Percentiles rank a stretch among this genome's conserved stretches.
phyloP scores from a whole-genome alignment of 1,140 invertebrate genomes.

The Antheraea mylitta region DNA sequence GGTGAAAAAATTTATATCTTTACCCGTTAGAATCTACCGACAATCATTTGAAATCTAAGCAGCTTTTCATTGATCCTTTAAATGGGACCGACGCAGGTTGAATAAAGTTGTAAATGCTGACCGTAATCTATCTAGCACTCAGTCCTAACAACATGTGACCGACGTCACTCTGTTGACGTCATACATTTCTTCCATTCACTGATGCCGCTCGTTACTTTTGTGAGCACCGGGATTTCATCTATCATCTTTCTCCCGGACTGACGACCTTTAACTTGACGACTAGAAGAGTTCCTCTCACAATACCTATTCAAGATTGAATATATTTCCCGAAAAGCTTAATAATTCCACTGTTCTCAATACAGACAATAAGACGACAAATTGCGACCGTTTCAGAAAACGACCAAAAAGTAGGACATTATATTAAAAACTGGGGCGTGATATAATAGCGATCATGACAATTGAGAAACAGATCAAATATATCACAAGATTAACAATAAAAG shows the following conservation, averaged over 20 bases:
- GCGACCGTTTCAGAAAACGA: background rate
- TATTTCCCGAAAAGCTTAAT: background rate
- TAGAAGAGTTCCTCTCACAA: slow-evolving; percentile 29
- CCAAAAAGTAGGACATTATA: background rate
- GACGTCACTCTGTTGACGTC: slow-evolving; percentile 47
- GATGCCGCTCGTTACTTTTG: slow-evolving; percentile 45
- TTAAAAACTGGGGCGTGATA: background rate
- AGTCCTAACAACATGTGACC: slow-evolving; percentile 43
- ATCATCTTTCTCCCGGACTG: slow-evolving; percentile 46
- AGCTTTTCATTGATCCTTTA: slow-evolving; percentile 47
- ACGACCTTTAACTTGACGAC: slow-evolving; percentile 39
- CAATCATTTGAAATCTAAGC: slow-evolving; percentile 42
- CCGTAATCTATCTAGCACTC: slow-evolving; percentile 52
- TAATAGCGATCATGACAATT: background rate
- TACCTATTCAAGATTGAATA: slow-evolving; percentile 3
- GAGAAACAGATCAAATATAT: background rate
- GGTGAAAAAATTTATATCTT: slow-evolving; percentile 3
- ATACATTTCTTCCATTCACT: slow-evolving; percentile 46
- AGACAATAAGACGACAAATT: slow-evolving; percentile 2
- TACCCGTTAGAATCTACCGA: slow-evolving; percentile 26
- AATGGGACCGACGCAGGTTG: slow-evolving; percentile 41
- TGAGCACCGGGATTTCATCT: slow-evolving; percentile 46
- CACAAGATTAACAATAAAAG: background rate
- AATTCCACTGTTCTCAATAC: slow-evolving; percentile 3
- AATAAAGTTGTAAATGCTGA: slow-evolving; percentile 52